Evolutionary conservation across 2,797 vertebrate species (phyloP).

Genomic region (Brachyalestes nurse): DNA sequence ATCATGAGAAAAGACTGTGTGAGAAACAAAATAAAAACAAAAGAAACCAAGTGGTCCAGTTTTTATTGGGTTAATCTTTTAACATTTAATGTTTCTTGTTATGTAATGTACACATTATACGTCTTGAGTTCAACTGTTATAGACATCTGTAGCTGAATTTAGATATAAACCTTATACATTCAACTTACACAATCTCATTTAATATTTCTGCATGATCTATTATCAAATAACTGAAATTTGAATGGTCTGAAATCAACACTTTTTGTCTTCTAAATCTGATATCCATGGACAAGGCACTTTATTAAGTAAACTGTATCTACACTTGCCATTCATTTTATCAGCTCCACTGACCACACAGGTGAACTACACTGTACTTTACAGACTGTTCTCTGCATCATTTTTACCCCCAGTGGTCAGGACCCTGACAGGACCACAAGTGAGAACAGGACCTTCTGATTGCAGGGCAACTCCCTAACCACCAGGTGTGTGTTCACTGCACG

Average conservation of each 20-base stretch:
- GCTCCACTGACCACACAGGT: too few species aligned
- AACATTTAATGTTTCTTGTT: constrained; percentile 33
- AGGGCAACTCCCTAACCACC: too few species aligned
- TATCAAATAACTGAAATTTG: constrained; percentile 6
- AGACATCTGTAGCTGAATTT: constrained; percentile 25
- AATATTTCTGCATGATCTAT: constrained; percentile 1
- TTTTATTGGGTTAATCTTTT: constrained; percentile 50
- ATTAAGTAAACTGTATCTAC: background rate
- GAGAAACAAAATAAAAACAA: background rate
- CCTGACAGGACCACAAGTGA: too few species aligned
- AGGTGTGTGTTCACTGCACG: too few species aligned
- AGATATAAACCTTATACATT: constrained; percentile 28
- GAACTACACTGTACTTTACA: too few species aligned
- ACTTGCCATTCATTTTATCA: too few species aligned
- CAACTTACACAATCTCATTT: background rate
- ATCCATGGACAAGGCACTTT: background rate
- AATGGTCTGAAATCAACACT: constrained; percentile 9
- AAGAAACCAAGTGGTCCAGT: constrained; percentile 26
- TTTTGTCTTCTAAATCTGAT: background rate
- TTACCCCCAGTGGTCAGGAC: too few species aligned
- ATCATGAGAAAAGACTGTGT: background rate
- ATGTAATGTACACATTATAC: constrained; percentile 40
- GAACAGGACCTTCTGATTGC: too few species aligned
- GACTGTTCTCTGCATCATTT: too few species aligned
- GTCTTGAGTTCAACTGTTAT: constrained; percentile 22